These are phyloP conservation scores for Ephydatia muelleri DNA, from an alignment of 37 sponge, comb jelly and placozoan genomes.

Conservation along the genomic window DNA sequence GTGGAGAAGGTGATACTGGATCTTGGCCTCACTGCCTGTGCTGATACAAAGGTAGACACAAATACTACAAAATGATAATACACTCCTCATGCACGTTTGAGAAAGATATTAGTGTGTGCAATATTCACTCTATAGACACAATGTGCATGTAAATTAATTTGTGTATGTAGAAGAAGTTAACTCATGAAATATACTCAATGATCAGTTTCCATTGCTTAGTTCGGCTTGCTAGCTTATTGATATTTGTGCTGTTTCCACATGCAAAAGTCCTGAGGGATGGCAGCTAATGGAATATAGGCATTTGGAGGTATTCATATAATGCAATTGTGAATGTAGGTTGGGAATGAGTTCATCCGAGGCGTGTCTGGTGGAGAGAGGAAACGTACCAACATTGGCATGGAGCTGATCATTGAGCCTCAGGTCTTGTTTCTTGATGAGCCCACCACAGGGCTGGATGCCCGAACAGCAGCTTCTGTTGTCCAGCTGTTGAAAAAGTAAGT, in stretches of 20 bases:
- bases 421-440: conserved; percentile 79
- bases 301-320: neutral
- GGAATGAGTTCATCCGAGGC: conserved; percentile 68
- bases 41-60: conserved; percentile 48
- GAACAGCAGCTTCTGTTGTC: conserved; percentile 70
- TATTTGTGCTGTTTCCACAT: too few relatives aligned
- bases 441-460: conserved; percentile 79
- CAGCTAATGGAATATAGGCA: too few relatives aligned
- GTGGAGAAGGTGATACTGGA: conserved; percentile 71
- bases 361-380: conserved; percentile 84
- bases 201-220: too few relatives aligned
- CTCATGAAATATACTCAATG: too few relatives aligned
- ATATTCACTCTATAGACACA: too few relatives aligned
- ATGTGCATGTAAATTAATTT: too few relatives aligned
- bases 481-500: conserved; percentile 50
- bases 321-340: conserved; percentile 33
- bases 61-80: too few relatives aligned
- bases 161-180: too few relatives aligned
- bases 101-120: too few relatives aligned
- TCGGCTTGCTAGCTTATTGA: too few relatives aligned
- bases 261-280: too few relatives aligned
- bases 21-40: conserved; percentile 63
- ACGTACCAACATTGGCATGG: conserved; percentile 79
- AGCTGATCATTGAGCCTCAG: conserved; percentile 68
- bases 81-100: too few relatives aligned